Evolutionary conservation across 2,797 vertebrate species (phyloP), one percentile per base, ranked within the genome.

Genomic region (Podargus strigoides): DNA sequence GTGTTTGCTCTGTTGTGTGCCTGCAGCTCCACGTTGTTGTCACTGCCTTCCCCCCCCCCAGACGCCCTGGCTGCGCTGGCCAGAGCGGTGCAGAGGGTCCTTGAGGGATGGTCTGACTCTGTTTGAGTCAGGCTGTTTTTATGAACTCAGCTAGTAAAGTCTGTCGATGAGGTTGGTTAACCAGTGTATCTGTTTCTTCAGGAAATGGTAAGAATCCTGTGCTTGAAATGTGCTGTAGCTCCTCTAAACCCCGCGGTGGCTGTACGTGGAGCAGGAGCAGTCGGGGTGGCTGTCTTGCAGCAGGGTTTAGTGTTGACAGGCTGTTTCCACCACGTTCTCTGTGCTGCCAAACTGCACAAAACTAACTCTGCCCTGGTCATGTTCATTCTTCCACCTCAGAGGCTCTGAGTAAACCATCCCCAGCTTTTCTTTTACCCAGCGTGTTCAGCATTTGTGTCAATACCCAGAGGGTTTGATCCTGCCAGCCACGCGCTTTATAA

Each of bases 181-280:
- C 24, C 18, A 4, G 7, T 18, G 1, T 27, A 2, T 32, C 39
- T 46, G 14, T 39, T 58, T 20, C 42, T 62, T 49, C 42, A 17
- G 64, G 41, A 36, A 46, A 12, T 19, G 3, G 4, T 8, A 12
- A 32, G 24, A 46, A 28, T 11, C 27, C 30, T 20, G n/a, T 30
- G 42, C 32, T 80, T 36, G 10, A 37, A 12, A 13, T 3, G 15
- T 32, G 3, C 14, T 46, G 26, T 42, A 42, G 11, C 66, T 21
- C 20, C 26, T 24, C 10, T 24, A 32, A 36, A n/a, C 5, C 12
- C 34, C 3, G 3, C 5, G 24, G 1, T 8, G 41, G 62, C 26
- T 36, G 0, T 11, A 4, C 5, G 19, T 39, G n/a, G 18, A 12
- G 22, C 21, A 5, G 6, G 20, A 34, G 4, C 8, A 14, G 23